Percentiles rank a stretch among this genome's conserved stretches.
Evolutionary conservation across 1,140 invertebrate genomes (phyloP).

Genomic region (Atopsyche davidsoni): DNA sequence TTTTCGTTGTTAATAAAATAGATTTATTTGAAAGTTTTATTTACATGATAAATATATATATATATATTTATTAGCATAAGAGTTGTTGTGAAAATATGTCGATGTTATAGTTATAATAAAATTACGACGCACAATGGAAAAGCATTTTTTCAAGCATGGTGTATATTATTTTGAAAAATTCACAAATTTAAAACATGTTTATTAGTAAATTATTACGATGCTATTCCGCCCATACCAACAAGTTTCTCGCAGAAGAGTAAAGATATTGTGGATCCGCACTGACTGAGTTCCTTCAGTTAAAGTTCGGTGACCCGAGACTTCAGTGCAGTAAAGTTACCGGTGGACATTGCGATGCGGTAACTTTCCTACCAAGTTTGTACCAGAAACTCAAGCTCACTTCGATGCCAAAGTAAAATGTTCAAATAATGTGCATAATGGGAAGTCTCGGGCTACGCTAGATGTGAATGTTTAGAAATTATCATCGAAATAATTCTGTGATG

Average conservation of each 20-base stretch:
- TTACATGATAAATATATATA: conserved; percentile 11
- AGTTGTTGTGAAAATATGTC: conserved; percentile 30
- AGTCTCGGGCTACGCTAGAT: background rate
- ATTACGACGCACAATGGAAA: conserved; percentile 27
- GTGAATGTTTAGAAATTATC: conserved; percentile 5
- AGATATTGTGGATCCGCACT: background rate
- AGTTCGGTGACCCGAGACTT: background rate
- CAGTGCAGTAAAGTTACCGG: background rate
- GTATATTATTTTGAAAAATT: conserved; percentile 20
- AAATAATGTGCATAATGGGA: background rate
- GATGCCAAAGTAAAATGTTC: no score
- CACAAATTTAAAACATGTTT: conserved; percentile 21
- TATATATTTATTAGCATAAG: conserved; percentile 17
- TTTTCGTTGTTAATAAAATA: conserved; percentile 29
- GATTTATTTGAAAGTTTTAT: conserved; percentile 23
- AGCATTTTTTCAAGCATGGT: conserved; percentile 19
- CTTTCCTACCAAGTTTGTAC: no score
- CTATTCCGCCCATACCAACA: conserved; percentile 23
- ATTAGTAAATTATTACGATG: conserved; percentile 21
- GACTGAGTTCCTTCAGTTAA: background rate
- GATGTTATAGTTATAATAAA: conserved; percentile 29
- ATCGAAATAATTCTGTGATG: conserved; percentile 24
- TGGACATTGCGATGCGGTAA: no score
- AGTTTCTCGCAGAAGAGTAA: conserved; percentile 18
- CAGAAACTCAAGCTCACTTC: no score